Evolutionary conservation across 1,140 invertebrate species (phyloP).

Genomic region (Tetraneura akinire): DNA sequence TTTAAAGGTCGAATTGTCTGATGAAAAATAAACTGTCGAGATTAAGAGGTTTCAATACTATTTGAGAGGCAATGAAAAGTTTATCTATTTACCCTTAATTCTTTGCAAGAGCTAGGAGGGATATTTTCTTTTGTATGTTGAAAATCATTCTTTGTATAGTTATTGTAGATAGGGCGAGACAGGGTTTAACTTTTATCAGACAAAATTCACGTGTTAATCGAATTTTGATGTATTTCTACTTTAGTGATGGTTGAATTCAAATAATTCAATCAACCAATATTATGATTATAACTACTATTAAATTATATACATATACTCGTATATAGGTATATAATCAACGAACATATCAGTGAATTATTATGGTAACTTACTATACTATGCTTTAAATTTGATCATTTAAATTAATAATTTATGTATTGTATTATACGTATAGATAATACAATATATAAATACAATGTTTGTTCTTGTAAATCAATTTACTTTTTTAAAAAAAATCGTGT

Average conservation of each 20-base stretch:
- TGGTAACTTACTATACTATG: too few species aligned
- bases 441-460: too few species aligned
- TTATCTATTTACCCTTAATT: slow-evolving; percentile 42
- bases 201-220: slow-evolving; percentile 40
- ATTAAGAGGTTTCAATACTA: slow-evolving; percentile 38
- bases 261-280: too few species aligned
- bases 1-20: slow-evolving; percentile 12
- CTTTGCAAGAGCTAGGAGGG: background rate
- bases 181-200: slow-evolving; percentile 37
- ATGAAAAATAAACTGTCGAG: slow-evolving; percentile 32
- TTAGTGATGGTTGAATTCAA: slow-evolving; percentile 5
- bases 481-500: too few species aligned
- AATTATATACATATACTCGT: too few species aligned
- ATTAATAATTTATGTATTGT: too few species aligned
- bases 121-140: slow-evolving; percentile 16
- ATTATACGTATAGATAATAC: too few species aligned
- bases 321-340: background rate
- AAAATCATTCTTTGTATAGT: slow-evolving; percentile 29
- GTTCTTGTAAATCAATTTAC: too few species aligned
- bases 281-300: too few species aligned
- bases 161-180: background rate
- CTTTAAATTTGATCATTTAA: too few species aligned
- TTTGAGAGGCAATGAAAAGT: slow-evolving; percentile 32
- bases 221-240: slow-evolving; percentile 41
- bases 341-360: background rate